Conservation (phyloP, 2,888 invertebrate genomes). For the Prosapia bicincta region DNA sequence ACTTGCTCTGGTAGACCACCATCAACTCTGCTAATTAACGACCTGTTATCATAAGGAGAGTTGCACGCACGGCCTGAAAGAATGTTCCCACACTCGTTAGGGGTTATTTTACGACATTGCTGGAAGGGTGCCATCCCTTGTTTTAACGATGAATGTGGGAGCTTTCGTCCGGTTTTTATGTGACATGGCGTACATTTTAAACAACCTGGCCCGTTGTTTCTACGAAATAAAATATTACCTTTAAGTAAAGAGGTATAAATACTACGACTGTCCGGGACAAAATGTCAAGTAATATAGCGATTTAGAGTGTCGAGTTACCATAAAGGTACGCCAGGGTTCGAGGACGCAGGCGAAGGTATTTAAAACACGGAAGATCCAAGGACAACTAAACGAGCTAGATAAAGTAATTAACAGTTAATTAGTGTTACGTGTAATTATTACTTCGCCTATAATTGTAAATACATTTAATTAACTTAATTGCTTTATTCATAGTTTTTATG, state of each 20-base stretch:
- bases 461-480: too few species aligned
- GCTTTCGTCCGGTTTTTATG: constrained; percentile 23
- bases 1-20: too few species aligned
- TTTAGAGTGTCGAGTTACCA: constrained; percentile 11
- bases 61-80: neutral
- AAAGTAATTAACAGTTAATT: too few species aligned
- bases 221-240: neutral
- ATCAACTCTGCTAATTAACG: neutral
- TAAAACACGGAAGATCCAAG: too few species aligned
- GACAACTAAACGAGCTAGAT: too few species aligned
- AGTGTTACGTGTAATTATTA: too few species aligned
- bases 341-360: too few species aligned
- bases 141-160: constrained; percentile 27
- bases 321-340: neutral
- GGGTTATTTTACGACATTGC: constrained; percentile 18
- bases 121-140: constrained; percentile 23
- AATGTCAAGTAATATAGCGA: constrained; percentile 13
- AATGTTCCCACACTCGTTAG: constrained; percentile 23
- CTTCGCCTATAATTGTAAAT: too few species aligned
- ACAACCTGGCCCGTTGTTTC: constrained; percentile 9
- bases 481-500: too few species aligned
- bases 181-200: constrained; percentile 24
- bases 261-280: constrained; percentile 3
- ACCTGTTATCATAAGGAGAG: neutral
- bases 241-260: neutral